Conservation (phyloP, 1,140 invertebrate genomes). For the Ladona fulva region DNA sequence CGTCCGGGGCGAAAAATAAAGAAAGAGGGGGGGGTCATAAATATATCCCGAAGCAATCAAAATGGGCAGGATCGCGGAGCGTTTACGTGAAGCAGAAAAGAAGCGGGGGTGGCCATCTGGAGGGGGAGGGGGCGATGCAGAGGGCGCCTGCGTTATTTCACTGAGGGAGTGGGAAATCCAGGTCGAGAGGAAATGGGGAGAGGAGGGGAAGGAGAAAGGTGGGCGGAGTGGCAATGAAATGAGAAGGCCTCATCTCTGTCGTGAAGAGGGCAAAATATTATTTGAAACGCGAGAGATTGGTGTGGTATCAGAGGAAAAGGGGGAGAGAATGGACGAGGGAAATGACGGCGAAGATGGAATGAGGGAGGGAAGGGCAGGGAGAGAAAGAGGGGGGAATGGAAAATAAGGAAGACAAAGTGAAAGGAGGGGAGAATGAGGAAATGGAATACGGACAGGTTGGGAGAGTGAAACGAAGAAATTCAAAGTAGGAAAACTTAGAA, state of each 20-base stretch:
- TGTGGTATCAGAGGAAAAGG: background rate
- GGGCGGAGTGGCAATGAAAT: background rate
- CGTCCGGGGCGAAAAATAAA: no score
- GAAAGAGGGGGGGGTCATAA: no score
- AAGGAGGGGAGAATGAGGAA: constrained; percentile 9
- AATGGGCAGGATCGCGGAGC: no score
- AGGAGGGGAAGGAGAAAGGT: background rate
- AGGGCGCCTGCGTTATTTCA: background rate
- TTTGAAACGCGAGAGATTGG: constrained; percentile 4
- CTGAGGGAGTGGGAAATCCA: background rate
- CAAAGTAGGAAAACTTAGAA: no score
- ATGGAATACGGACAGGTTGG: constrained; percentile 2
- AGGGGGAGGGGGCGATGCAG: background rate
- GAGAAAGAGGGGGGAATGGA: constrained; percentile 11
- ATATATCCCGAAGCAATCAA: no score
- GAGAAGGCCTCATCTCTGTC: background rate
- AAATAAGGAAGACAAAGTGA: constrained; percentile 7
- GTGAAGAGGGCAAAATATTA: constrained; percentile 9
- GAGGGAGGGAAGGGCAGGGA: background rate
- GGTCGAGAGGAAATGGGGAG: background rate
- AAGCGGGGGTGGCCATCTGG: background rate
- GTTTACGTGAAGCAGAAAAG: no score
- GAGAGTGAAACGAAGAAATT: constrained; percentile 14
- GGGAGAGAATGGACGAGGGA: background rate
- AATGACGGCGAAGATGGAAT: background rate